These are phyloP conservation scores for Rhodophaea formosa DNA, from an alignment of 2,888 invertebrate genomes.

Conservation along the genomic window DNA sequence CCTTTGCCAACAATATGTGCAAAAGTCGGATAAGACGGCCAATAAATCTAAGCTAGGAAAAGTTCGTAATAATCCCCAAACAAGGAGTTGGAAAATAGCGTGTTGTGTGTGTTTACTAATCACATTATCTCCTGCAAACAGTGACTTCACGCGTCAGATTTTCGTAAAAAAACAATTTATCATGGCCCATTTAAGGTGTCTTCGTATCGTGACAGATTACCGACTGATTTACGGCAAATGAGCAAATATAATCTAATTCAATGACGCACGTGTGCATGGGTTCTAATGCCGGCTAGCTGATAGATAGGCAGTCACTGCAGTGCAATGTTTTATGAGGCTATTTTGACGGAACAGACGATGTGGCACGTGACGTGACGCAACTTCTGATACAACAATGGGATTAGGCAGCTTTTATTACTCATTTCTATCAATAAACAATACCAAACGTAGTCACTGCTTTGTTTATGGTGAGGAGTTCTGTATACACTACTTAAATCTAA, in stretches of 20 bases:
- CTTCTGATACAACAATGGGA: slow-evolving; percentile 55
- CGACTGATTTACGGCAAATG: slow-evolving; percentile 54
- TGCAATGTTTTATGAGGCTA: slow-evolving; percentile 35
- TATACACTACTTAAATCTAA: neutral
- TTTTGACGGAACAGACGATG: slow-evolving; percentile 36
- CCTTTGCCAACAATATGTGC: no score
- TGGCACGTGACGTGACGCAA: slow-evolving; percentile 63
- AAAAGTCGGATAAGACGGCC: neutral
- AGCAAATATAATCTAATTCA: slow-evolving; percentile 49
- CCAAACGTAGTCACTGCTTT: neutral
- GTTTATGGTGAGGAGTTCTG: neutral
- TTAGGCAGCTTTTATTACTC: slow-evolving; percentile 32
- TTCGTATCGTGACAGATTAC: slow-evolving; percentile 66
- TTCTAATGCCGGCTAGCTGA: slow-evolving; percentile 13
- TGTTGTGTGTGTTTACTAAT: slow-evolving; percentile 28
- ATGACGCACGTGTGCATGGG: slow-evolving; percentile 53
- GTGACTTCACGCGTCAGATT: slow-evolving; percentile 36
- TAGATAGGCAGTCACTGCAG: slow-evolving; percentile 22
- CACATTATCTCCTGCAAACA: slow-evolving; percentile 42
- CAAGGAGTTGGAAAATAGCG: slow-evolving; percentile 18
- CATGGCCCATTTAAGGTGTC: slow-evolving; percentile 55
- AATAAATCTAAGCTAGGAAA: slow-evolving; percentile 17
- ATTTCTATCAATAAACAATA: slow-evolving; percentile 11
- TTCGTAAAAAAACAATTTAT: slow-evolving; percentile 44
- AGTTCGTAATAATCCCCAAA: neutral